phyloP scores from a whole-genome alignment of 2,113 vertebrate species.

The Leuciscus idus region DNA sequence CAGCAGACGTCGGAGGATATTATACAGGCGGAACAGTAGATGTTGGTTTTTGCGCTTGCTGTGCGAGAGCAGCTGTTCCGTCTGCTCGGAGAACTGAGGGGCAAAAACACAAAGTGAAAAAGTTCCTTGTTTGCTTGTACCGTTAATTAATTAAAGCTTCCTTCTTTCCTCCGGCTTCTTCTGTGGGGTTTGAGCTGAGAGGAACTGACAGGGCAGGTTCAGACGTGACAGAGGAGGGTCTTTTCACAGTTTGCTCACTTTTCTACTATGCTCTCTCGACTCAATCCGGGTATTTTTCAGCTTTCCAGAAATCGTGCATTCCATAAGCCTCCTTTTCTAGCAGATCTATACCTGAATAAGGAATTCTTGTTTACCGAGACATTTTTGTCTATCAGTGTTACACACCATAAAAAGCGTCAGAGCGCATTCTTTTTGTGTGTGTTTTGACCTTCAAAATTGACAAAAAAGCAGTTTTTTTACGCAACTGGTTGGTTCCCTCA shows the following conservation, averaged over 20 bases:
- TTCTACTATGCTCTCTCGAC: not conserved
- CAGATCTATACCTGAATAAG: not conserved
- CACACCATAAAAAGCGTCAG: not conserved
- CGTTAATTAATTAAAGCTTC: constrained; percentile 52
- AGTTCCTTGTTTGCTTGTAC: constrained; percentile 56
- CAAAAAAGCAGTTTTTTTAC: not conserved
- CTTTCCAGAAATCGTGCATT: constrained; percentile 39
- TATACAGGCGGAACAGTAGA: constrained; percentile 26
- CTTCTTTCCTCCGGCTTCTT: constrained; percentile 47
- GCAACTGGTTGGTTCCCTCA: not conserved
- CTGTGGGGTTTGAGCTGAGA: not conserved
- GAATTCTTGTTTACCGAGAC: not conserved
- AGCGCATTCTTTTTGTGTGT: not conserved
- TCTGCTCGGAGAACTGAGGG: constrained; percentile 20
- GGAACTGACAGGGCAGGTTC: constrained; percentile 14
- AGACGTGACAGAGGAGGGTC: constrained; percentile 66
- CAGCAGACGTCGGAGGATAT: constrained; percentile 25
- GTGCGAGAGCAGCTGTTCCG: constrained; percentile 19
- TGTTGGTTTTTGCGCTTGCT: constrained; percentile 5
- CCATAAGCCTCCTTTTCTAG: not conserved
- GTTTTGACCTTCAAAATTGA: not conserved
- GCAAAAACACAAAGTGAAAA: constrained; percentile 21
- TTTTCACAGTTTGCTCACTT: constrained; percentile 16
- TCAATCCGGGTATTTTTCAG: not conserved
- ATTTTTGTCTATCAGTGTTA: not conserved